A percentile compares a stretch with the other conserved stretches of the same genome.
Evolutionary conservation across 2,113 vertebrate genomes (phyloP).

Genomic region (Ammodytes dubius): DNA sequence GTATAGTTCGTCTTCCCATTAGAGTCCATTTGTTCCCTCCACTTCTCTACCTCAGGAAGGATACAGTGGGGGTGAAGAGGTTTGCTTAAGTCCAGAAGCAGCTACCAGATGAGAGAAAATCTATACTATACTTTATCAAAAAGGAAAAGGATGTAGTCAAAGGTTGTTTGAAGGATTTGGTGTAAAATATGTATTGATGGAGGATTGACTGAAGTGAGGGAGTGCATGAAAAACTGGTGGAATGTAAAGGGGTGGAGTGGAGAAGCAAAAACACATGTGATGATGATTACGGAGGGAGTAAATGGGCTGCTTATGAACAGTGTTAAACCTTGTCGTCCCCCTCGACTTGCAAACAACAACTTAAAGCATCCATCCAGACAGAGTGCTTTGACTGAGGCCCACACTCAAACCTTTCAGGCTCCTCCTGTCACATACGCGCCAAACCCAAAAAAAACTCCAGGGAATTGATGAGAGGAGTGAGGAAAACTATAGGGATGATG

Average conservation of each 20-base stretch:
- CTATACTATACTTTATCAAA: not conserved
- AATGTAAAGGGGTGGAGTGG: conserved; percentile 25
- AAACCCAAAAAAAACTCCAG: not conserved
- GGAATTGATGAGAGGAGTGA: conserved; percentile 15
- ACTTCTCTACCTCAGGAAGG: not conserved
- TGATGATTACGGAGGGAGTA: conserved; percentile 20
- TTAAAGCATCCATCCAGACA: not conserved
- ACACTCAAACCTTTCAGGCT: not conserved
- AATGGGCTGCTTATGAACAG: conserved; percentile 4
- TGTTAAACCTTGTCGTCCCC: conserved; percentile 23
- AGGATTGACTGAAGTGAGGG: not conserved
- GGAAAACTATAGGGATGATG: conserved; percentile 9
- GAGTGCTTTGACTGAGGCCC: not conserved
- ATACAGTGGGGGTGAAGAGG: not conserved
- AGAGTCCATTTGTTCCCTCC: conserved; percentile 30
- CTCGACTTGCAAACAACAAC: not conserved
- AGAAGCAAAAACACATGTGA: not conserved
- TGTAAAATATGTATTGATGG: conserved; percentile 27
- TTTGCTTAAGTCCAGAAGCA: not conserved
- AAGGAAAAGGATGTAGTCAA: not conserved
- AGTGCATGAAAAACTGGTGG: conserved; percentile 17
- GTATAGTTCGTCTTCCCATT: conserved; percentile 27
- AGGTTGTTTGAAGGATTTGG: conserved; percentile 3
- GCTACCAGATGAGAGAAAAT: not conserved
- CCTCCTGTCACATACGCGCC: conserved; percentile 1